Evolutionary conservation across 2,888 invertebrate genomes (phyloP), one percentile per base, ranked within the genome.

Genomic region (Cremastobaeus sp.): DNA sequence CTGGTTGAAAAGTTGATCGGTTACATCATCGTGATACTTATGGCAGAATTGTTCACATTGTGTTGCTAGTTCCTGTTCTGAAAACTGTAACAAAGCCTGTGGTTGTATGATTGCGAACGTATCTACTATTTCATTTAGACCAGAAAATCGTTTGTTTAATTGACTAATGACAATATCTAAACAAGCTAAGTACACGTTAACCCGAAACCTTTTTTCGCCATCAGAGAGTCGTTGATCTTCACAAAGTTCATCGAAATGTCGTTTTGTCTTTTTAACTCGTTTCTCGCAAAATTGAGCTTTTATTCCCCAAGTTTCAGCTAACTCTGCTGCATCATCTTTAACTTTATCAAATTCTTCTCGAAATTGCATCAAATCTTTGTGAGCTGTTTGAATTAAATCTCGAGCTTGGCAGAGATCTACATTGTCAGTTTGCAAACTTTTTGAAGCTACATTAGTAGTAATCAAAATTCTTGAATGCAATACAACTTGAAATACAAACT

Each of bases 161-260:
- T 59, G 59, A 48, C 8, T 68, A 0, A 48, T 48, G 3, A 35
- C 48, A 14, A 68, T 68, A 15, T 68, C 68, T n/a, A 57, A 55
- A 34, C 55, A 37, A 4, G 28, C 37, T 5, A 37, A 17, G 21
- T n/a, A 66, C 17, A 65, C 47, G 37, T 65, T 65, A 9, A 65
- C 30, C 30, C 12, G n/a, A 14, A 65, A 65, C 0, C 45, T 34
- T 14, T 39, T 48, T 41, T 55, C 60, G 14, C 37, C 47, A 18
- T 69, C 32, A 43, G 60, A 35, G 25, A 69, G 12, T 9, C 69
- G 18, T 37, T 41, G n/a, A 14, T 60, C 69, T 47, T 60, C 35
- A 15, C 52, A 50, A 5, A 62, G 52, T 54, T 69, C 69, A 62
- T 69, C 69, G 32, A 54, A 69, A 69, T 69, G 54, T 6, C 43